Base-by-base conservation (phyloP, 2,888 invertebrate species). In the Podotricha telesiphe region DNA sequence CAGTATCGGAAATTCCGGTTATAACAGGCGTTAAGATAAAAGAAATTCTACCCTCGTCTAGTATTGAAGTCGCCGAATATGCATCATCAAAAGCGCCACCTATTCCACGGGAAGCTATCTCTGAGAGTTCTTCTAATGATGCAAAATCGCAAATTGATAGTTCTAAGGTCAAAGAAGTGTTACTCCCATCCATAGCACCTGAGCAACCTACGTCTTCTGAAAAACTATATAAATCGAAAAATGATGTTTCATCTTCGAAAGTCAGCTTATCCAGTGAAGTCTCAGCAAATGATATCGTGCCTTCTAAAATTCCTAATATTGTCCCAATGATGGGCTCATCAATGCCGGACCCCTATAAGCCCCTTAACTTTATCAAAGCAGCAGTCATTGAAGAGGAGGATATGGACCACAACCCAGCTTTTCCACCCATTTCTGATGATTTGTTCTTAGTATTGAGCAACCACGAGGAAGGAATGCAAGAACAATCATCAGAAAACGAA, bases 371-470 rank as follows among this genome's bases (percentile, higher is more conserved):
- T n/a, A 83, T 85, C 0, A 89, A 88, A 77, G 77, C 87, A 20
- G 81, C 88, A 1, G 78, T 86, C 1, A 78, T 90, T 8, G 90
- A 92, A 74, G 92, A 93, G 72, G 92, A 93, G 70, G 92, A 93
- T 70, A 13, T 88, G 17, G 92, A 92, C 48, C 92, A 88, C 59
- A 91, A 92, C 70, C 93, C 93, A 11, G 92, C 92, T 7, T 93
- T 93, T 66, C 93, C 93, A 0, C 93, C 93, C 0, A 79, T 91
- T 34, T 92, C 91, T 6, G 93, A 93, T 74, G 93, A 93, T 74
- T 80, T 93, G 45, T 86, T 72, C 19, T 66, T 89, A 20, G 88
- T 88, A 11, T 74, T 85, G 3, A 83, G 86, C 53, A 89, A 87
- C 72, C 91, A 91, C 50, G 91, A 89, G 34, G 92, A 92, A 67